These are phyloP conservation scores for Dendrolimus pini DNA, from an alignment of 2,888 invertebrate genomes.

Conservation along the genomic window DNA sequence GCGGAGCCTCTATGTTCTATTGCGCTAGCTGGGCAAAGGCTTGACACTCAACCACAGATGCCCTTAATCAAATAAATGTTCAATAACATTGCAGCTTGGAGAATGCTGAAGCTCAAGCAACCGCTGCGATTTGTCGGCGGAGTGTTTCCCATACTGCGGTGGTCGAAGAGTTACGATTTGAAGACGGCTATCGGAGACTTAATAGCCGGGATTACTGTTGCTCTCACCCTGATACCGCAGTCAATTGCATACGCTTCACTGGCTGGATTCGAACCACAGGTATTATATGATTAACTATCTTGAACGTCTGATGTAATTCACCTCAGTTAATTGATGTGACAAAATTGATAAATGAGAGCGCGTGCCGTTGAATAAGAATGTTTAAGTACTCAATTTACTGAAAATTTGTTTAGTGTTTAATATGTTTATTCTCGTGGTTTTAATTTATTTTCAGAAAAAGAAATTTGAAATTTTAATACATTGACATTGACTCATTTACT, in stretches of 20 bases:
- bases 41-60: too few relatives aligned
- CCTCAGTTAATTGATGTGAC: not conserved
- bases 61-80: too few relatives aligned
- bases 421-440: too few relatives aligned
- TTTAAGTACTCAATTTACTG: not conserved
- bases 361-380: not conserved
- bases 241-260: slow-evolving; percentile 86
- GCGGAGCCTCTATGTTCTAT: too few relatives aligned
- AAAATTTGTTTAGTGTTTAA: not conserved
- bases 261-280: slow-evolving; percentile 84
- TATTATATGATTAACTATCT: slow-evolving; percentile 30
- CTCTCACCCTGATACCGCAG: slow-evolving; percentile 86
- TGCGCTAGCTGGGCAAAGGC: too few relatives aligned
- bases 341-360: not conserved
- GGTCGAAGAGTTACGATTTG: slow-evolving; percentile 76
- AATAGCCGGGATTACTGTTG: slow-evolving; percentile 86
- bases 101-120: slow-evolving; percentile 36
- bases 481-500: too few relatives aligned
- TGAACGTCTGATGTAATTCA: slow-evolving; percentile 1
- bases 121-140: slow-evolving; percentile 34
- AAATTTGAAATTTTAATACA: too few relatives aligned
- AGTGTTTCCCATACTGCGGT: slow-evolving; percentile 73
- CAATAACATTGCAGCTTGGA: slow-evolving; percentile 18
- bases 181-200: slow-evolving; percentile 79
- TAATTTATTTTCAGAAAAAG: too few relatives aligned